Evolutionary conservation across 2,113 vertebrate species (phyloP).

Genomic region (Bettongia penicillata): DNA sequence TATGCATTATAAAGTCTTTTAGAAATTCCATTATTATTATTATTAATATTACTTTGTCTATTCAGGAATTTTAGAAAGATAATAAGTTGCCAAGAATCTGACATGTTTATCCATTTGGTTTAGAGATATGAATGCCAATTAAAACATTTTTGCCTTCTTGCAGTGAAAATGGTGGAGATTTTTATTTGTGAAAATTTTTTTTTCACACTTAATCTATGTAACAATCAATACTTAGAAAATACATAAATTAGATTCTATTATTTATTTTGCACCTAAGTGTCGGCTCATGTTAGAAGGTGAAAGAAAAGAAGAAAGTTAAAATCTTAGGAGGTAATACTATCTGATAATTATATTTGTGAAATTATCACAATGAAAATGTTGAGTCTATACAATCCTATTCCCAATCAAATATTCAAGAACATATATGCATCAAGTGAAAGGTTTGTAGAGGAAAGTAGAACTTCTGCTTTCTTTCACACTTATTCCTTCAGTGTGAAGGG

Average conservation of each 20-base stretch:
- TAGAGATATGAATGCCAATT: background rate
- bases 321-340: too few species aligned
- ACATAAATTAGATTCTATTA: background rate
- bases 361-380: conserved; percentile 35
- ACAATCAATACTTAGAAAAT: background rate
- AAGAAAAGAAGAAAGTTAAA: background rate
- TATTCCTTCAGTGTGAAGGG: background rate
- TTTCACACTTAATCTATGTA: background rate
- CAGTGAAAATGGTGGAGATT: background rate
- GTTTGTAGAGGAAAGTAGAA: background rate
- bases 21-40: background rate
- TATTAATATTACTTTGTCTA: background rate
- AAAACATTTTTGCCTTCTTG: background rate
- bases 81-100: background rate
- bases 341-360: conserved; percentile 1
- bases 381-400: conserved; percentile 14
- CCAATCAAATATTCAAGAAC: background rate
- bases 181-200: background rate
- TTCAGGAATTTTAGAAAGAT: background rate
- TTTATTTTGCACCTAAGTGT: background rate
- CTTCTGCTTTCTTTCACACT: background rate
- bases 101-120: background rate
- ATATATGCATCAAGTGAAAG: background rate
- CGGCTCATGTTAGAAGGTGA: background rate
- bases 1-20: background rate